These are phyloP conservation scores for Apodemia hepburni DNA, from an alignment of 2,888 invertebrate genomes.

Conservation along the genomic window DNA sequence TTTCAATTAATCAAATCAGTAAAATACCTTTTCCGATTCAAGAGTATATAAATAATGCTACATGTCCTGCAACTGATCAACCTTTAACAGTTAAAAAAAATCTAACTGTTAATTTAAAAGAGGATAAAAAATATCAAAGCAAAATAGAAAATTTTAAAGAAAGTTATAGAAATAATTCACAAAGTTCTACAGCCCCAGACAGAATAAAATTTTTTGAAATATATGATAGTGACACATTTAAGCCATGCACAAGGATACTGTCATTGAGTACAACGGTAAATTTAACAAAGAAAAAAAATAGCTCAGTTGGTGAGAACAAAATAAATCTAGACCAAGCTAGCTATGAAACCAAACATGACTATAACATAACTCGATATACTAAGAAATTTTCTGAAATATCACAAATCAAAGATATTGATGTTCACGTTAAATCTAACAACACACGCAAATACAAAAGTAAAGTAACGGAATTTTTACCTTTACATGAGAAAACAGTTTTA, in stretches of 20 bases:
- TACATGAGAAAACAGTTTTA: not conserved
- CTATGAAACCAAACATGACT: slow-evolving; percentile 34
- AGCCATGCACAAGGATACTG: slow-evolving; percentile 13
- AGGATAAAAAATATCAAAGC: not conserved
- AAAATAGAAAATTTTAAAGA: not conserved
- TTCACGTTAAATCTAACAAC: not conserved
- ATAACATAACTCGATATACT: slow-evolving; percentile 39
- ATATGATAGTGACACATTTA: slow-evolving; percentile 52
- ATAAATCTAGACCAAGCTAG: slow-evolving; percentile 41
- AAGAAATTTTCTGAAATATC: slow-evolving; percentile 43
- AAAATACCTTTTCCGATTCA: not conserved
- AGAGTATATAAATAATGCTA: not conserved
- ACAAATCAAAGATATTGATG: not conserved
- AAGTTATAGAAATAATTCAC: not conserved
- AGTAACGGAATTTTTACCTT: not conserved
- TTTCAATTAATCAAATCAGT: not conserved
- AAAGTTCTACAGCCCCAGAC: slow-evolving; percentile 39
- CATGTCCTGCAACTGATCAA: not conserved
- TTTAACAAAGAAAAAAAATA: slow-evolving; percentile 4
- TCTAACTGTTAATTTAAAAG: not conserved
- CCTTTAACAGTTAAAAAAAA: not conserved
- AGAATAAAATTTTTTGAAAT: slow-evolving; percentile 67
- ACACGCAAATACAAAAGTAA: not conserved
- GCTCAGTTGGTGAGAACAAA: slow-evolving; percentile 26
- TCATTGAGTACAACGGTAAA: slow-evolving; percentile 11